phyloP scores from a whole-genome alignment of 2,797 vertebrate genomes.

The Sebastes matsubarae region DNA sequence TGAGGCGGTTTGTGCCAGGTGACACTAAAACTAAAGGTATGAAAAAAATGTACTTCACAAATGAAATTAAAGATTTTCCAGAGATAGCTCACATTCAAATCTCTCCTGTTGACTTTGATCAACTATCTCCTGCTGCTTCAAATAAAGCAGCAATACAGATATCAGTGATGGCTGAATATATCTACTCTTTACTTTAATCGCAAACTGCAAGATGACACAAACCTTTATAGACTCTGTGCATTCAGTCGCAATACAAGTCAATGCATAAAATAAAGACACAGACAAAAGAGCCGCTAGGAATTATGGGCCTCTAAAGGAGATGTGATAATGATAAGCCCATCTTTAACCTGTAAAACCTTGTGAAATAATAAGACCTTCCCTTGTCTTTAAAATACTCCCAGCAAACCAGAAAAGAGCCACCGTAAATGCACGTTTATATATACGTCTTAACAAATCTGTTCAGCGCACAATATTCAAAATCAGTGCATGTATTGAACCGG shows the following conservation, averaged over 20 bases:
- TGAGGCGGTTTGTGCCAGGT: not conserved
- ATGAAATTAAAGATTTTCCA: not conserved
- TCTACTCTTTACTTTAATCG: not conserved
- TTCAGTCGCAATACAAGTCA: not conserved
- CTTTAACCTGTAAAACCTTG: slow-evolving; percentile 17
- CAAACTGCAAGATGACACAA: not conserved
- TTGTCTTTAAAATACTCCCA: not conserved
- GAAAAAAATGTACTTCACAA: not conserved
- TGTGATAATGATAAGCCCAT: not conserved
- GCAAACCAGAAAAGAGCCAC: not conserved
- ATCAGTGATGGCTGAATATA: not conserved
- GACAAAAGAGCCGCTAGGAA: not conserved
- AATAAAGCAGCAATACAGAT: not conserved
- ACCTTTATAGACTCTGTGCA: not conserved
- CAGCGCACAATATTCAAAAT: slow-evolving; percentile 33
- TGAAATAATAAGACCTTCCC: not conserved
- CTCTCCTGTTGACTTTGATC: not conserved
- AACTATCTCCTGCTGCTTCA: not conserved
- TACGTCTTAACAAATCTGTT: slow-evolving; percentile 15
- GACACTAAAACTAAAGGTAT: not conserved
- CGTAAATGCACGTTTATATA: slow-evolving; percentile 1
- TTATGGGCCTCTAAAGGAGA: not conserved
- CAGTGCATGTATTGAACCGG: slow-evolving; percentile 38
- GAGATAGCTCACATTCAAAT: not conserved
- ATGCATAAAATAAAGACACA: not conserved